A percentile compares a stretch with the other conserved stretches of the same genome.
These are phyloP conservation scores for Anas flavirostris DNA, from an alignment of 2,797 vertebrate species.

Conservation along the genomic window DNA sequence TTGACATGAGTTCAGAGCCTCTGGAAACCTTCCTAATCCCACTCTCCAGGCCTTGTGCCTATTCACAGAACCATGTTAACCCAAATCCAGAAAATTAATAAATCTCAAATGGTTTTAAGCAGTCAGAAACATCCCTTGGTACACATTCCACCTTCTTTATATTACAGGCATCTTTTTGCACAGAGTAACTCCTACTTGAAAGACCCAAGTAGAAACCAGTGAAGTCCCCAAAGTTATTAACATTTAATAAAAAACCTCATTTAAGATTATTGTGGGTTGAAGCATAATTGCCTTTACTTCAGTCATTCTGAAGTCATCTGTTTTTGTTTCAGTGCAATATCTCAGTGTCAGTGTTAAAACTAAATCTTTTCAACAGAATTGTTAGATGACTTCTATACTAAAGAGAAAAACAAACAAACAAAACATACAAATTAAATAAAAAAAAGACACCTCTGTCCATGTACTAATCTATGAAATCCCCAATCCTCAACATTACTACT, in stretches of 20 bases:
- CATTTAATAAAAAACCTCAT: constrained; percentile 54
- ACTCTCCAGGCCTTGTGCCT: constrained; percentile 73
- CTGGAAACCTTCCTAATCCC: constrained; percentile 80
- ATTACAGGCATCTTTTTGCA: constrained; percentile 36
- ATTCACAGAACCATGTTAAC: constrained; percentile 72
- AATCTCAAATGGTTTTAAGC: constrained; percentile 68
- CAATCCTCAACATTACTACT: not conserved
- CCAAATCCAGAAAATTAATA: constrained; percentile 74
- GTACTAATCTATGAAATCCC: not conserved
- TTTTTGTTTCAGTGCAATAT: constrained; percentile 9
- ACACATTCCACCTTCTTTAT: constrained; percentile 27
- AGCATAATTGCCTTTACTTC: constrained; percentile 43
- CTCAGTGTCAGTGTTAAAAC: not conserved
- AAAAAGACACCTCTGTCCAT: not conserved
- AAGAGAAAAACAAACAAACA: not conserved
- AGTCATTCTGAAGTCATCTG: not conserved
- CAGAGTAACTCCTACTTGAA: constrained; percentile 40
- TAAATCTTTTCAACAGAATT: constrained; percentile 3
- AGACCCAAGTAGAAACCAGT: constrained; percentile 29
- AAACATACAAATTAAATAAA: not conserved
- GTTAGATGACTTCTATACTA: not conserved
- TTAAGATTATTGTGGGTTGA: constrained; percentile 46
- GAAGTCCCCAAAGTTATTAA: constrained; percentile 48
- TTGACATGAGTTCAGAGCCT: constrained; percentile 75
- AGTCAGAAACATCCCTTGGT: constrained; percentile 44